Conservation (phyloP, 2,113 vertebrate genomes). For the Macquaria australasica region DNA sequence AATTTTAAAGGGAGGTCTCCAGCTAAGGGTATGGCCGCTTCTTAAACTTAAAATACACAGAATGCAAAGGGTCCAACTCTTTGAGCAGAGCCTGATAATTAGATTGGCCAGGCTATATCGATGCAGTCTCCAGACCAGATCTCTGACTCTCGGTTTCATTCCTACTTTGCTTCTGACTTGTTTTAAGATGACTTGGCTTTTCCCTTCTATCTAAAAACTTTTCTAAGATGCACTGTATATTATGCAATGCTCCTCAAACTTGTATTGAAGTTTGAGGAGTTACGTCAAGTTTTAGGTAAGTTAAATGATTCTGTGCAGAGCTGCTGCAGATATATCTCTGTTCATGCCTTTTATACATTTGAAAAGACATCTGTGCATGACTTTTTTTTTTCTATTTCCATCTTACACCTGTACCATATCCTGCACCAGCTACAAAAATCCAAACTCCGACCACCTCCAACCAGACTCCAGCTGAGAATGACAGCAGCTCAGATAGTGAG, state of each 20-base stretch:
- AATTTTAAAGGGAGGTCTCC: constrained; percentile 12
- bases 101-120: neutral
- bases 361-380: neutral
- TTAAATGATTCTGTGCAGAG: neutral
- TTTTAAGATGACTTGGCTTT: neutral
- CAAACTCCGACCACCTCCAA: neutral
- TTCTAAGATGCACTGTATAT: neutral
- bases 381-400: neutral
- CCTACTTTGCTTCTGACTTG: neutral
- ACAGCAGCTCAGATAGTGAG: constrained; percentile 22
- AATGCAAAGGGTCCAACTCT: neutral
- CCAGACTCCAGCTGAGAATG: neutral
- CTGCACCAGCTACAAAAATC: neutral
- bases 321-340: neutral
- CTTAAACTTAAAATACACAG: neutral
- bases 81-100: neutral
- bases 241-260: neutral
- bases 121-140: neutral
- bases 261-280: neutral
- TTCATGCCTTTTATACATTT: too few relatives aligned
- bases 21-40: constrained; percentile 44
- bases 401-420: neutral
- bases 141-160: neutral
- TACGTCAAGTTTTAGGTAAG: neutral
- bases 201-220: neutral